Evolutionary conservation across 2,113 vertebrate genomes (phyloP).

Genomic region (Thalassarche chlororhynchos): DNA sequence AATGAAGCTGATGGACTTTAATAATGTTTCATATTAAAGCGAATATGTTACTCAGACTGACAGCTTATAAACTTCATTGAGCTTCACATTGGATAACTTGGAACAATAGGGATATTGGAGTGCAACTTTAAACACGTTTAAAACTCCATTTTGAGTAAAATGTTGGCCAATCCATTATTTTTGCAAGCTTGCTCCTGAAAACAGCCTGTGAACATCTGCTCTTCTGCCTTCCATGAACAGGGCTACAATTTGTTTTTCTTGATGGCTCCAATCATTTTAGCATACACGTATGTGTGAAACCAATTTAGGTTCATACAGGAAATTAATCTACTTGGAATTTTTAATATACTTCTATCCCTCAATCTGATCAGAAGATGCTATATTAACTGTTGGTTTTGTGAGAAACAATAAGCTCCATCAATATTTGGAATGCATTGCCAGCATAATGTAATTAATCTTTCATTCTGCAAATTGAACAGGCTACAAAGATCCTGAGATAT

Average conservation of each 20-base stretch:
- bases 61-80: not conserved
- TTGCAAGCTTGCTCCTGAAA: not conserved
- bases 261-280: slow-evolving; percentile 40
- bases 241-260: slow-evolving; percentile 21
- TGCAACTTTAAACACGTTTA: not conserved
- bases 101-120: not conserved
- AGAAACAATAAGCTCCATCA: slow-evolving; percentile 60
- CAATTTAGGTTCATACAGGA: slow-evolving; percentile 77
- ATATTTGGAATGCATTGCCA: slow-evolving; percentile 52
- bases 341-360: slow-evolving; percentile 79
- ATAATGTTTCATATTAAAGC: not conserved
- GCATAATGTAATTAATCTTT: slow-evolving; percentile 77
- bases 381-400: slow-evolving; percentile 73
- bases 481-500: slow-evolving; percentile 67
- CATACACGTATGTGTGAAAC: slow-evolving; percentile 37
- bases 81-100: not conserved
- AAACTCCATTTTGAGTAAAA: not conserved
- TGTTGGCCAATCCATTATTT: not conserved
- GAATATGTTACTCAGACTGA: not conserved
- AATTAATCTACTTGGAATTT: slow-evolving; percentile 80
- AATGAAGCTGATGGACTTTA: not conserved
- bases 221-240: not conserved
- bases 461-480: slow-evolving; percentile 72
- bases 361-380: slow-evolving; percentile 72
- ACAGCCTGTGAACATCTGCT: not conserved